Conservation (phyloP, 2,797 vertebrate species). For the Malurus splendens region DNA sequence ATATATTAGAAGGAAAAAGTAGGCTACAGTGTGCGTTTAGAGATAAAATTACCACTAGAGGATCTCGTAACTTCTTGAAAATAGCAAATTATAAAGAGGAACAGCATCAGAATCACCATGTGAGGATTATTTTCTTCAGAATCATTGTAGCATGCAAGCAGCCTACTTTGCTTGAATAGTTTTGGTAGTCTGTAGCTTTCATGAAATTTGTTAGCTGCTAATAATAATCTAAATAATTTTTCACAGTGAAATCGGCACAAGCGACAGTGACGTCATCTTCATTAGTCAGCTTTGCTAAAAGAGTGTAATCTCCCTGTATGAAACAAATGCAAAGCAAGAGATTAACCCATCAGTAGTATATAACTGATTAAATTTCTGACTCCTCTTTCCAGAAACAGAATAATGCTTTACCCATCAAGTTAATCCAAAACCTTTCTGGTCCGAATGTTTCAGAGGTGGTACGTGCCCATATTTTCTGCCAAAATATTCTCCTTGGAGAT, state of each 20-base stretch:
- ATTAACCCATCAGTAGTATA: neutral
- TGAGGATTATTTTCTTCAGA: neutral
- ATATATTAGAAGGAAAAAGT: neutral
- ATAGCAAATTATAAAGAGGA: neutral
- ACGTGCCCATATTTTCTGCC: neutral
- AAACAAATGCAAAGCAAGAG: neutral
- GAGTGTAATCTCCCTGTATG: constrained; percentile 60
- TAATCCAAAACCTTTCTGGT: neutral
- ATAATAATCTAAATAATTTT: constrained; percentile 38
- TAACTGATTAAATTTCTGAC: neutral
- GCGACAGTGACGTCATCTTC: constrained; percentile 25
- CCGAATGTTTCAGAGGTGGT: neutral
- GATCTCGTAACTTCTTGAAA: constrained; percentile 19
- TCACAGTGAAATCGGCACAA: constrained; percentile 61
- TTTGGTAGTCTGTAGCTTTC: neutral
- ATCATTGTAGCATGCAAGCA: neutral
- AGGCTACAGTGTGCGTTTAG: neutral
- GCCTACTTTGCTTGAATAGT: neutral
- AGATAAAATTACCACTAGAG: constrained; percentile 39
- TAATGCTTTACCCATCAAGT: neutral
- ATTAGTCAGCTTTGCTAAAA: constrained; percentile 57
- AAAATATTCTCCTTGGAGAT: neutral
- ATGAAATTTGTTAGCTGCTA: neutral
- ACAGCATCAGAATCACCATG: neutral
- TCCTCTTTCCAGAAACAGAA: neutral